A percentile compares a stretch with the other conserved stretches of the same genome.
Evolutionary conservation across 2,888 invertebrate species (phyloP).

Genomic region (Melanotus villosus): DNA sequence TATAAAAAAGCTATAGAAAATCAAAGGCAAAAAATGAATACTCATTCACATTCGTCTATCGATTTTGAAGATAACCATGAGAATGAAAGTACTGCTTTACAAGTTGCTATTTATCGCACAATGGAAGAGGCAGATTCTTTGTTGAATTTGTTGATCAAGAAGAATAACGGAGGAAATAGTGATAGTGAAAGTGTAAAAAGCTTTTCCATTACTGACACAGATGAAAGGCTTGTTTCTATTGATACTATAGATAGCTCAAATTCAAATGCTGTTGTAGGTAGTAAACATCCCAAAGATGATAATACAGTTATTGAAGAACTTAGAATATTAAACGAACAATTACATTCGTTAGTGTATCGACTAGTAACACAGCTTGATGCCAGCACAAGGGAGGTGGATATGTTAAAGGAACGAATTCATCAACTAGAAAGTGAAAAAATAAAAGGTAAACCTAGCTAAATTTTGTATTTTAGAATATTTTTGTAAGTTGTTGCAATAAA

Average conservation of each 20-base stretch:
- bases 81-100: slow-evolving; percentile 67
- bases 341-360: slow-evolving; percentile 73
- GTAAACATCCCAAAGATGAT: slow-evolving; percentile 75
- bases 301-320: slow-evolving; percentile 78
- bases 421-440: slow-evolving; percentile 73
- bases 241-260: slow-evolving; percentile 55
- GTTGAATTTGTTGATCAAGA: slow-evolving; percentile 66
- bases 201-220: slow-evolving; percentile 57
- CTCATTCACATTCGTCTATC: slow-evolving; percentile 60
- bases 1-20: slow-evolving; percentile 71
- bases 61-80: slow-evolving; percentile 67
- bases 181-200: slow-evolving; percentile 60
- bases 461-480: too few relatives aligned
- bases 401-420: slow-evolving; percentile 72
- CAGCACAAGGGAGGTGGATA: slow-evolving; percentile 76
- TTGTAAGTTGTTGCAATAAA: too few relatives aligned
- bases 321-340: slow-evolving; percentile 75
- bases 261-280: slow-evolving; percentile 61
- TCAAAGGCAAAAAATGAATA: slow-evolving; percentile 64
- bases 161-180: slow-evolving; percentile 59
- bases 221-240: slow-evolving; percentile 55
- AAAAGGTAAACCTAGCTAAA: slow-evolving; percentile 55
- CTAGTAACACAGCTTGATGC: slow-evolving; percentile 77
- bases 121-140: slow-evolving; percentile 80
- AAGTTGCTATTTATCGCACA: slow-evolving; percentile 75